Conservation (phyloP, 2,797 vertebrate species). For the Argya squamiceps region DNA sequence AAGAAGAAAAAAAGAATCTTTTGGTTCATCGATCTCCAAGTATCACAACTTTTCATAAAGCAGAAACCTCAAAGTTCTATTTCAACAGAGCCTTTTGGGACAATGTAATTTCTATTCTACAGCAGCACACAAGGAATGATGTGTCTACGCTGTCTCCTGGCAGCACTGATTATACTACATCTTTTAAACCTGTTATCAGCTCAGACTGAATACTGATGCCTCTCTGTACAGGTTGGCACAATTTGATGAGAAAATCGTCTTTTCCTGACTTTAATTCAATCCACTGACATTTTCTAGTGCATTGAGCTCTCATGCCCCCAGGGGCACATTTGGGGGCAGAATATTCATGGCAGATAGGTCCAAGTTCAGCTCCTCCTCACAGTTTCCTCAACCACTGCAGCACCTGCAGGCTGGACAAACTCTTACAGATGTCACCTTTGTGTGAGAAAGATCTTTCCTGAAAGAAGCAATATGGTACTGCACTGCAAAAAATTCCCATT, state of each 20-base stretch:
- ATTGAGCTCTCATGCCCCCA: background rate
- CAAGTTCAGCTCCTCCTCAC: background rate
- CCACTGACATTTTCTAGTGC: background rate
- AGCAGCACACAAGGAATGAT: background rate
- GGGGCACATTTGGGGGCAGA: background rate
- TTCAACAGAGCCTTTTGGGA: background rate
- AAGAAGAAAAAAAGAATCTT: background rate
- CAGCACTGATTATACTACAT: background rate
- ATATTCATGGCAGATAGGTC: background rate
- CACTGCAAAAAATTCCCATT: background rate
- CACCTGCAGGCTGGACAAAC: background rate
- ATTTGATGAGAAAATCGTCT: background rate
- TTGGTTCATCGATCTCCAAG: background rate
- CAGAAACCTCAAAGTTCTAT: background rate
- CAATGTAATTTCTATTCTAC: slow-evolving; percentile 6
- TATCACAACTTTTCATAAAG: background rate
- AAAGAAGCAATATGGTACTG: background rate
- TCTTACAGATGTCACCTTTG: background rate
- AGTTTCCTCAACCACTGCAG: background rate
- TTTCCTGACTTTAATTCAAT: background rate
- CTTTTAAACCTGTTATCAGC: slow-evolving; percentile 5
- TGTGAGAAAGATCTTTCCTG: background rate
- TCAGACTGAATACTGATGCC: slow-evolving; percentile 11
- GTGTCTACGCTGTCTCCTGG: background rate
- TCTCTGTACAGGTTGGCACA: background rate